A percentile compares a stretch with the other conserved stretches of the same genome.
Evolutionary conservation across 2,113 vertebrate species (phyloP).

Genomic region (Colaptes auratus): DNA sequence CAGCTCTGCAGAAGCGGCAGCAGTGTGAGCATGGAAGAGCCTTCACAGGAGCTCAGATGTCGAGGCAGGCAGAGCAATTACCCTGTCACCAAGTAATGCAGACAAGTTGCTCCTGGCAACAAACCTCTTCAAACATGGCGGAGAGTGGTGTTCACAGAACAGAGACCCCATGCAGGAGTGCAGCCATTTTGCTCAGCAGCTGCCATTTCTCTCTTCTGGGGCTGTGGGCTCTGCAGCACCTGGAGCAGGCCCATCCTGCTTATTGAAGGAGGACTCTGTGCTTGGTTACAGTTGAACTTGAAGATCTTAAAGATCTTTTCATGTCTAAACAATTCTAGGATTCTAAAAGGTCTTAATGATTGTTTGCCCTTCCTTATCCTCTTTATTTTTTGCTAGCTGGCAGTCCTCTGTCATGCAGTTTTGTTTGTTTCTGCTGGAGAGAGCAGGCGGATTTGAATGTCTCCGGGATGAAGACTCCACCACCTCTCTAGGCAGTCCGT

Average conservation of each 20-base stretch:
- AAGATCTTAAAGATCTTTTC: no score
- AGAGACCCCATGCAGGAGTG: rapidly evolving
- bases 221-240: neutral
- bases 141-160: neutral
- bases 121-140: neutral
- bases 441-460: neutral
- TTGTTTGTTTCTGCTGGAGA: neutral
- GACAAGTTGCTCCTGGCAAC: conserved; percentile 32
- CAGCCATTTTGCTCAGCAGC: neutral
- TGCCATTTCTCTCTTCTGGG: neutral
- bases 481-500: neutral
- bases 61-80: neutral
- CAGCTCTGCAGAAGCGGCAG: neutral
- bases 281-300: no score
- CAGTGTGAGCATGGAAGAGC: neutral
- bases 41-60: neutral
- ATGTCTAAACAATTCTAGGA: no score
- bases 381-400: neutral
- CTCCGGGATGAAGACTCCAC: neutral
- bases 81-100: neutral
- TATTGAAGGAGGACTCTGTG: rapidly evolving
- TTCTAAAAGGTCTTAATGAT: neutral
- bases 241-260: neutral
- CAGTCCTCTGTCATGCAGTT: neutral
- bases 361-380: neutral